These are phyloP conservation scores for Protosalanx chinensis DNA, from an alignment of 2,797 vertebrate species.

Conservation along the genomic window DNA sequence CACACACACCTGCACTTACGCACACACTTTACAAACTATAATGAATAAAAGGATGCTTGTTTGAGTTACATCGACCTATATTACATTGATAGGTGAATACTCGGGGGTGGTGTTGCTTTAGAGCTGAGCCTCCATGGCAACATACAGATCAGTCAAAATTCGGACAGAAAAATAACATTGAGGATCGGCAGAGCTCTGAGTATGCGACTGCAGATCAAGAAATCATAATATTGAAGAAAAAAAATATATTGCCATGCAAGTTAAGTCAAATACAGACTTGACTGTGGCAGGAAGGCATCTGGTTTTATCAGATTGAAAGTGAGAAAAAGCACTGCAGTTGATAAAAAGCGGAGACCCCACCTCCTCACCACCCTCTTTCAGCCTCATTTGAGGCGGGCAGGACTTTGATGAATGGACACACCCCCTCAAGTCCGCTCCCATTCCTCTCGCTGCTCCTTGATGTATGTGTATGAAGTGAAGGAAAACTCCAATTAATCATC, in stretches of 20 bases:
- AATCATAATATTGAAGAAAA: too few species aligned
- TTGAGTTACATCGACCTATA: too few species aligned
- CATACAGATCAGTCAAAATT: neutral
- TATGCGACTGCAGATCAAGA: too few species aligned
- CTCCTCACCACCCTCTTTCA: neutral
- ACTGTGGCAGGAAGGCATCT: too few species aligned
- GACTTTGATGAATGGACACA: slow-evolving; percentile 3
- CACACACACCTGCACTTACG: neutral
- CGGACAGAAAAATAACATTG: too few species aligned
- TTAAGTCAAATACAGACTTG: too few species aligned
- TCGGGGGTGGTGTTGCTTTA: neutral
- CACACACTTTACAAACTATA: neutral
- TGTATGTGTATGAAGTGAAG: neutral
- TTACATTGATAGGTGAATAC: neutral
- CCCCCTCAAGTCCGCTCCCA: neutral
- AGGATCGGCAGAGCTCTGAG: too few species aligned
- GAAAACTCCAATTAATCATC: neutral
- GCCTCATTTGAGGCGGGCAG: neutral
- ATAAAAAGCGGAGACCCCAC: neutral
- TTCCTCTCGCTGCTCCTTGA: neutral
- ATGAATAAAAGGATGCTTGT: too few species aligned
- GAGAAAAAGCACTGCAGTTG: neutral
- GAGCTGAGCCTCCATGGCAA: neutral
- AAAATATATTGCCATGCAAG: too few species aligned
- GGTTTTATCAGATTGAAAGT: too few species aligned